These are phyloP conservation scores for Meteorus sp. DNA, from an alignment of 1,140 invertebrate species.

Conservation along the genomic window DNA sequence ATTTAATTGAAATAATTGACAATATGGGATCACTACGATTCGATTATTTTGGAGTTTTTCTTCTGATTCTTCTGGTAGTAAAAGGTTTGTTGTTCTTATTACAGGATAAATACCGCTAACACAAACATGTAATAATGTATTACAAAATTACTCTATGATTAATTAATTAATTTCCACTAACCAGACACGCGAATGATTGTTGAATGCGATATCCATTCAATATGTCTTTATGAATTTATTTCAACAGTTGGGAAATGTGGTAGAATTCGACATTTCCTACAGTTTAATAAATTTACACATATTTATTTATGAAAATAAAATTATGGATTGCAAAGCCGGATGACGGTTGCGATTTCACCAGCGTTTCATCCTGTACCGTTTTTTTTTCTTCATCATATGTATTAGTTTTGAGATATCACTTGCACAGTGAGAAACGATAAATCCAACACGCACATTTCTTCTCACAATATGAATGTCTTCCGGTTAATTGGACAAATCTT, in stretches of 20 bases:
- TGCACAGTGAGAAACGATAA: not conserved
- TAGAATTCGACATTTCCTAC: not conserved
- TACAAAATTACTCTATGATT: not conserved
- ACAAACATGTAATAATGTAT: not conserved
- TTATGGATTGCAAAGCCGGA: not conserved
- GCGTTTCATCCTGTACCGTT: not conserved
- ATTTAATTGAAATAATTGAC: not conserved
- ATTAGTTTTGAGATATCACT: not conserved
- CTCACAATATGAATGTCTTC: not conserved
- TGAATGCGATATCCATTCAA: not conserved
- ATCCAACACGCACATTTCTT: not conserved
- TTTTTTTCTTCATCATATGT: not conserved
- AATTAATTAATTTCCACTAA: no score
- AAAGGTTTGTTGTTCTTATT: conserved; percentile 7
- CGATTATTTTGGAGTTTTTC: not conserved
- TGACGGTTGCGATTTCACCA: not conserved
- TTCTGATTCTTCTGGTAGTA: not conserved
- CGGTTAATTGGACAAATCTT: not conserved
- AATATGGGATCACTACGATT: not conserved
- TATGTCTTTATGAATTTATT: not conserved
- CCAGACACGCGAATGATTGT: not conserved
- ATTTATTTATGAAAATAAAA: no score
- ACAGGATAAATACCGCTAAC: not conserved
- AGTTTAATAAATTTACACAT: no score
- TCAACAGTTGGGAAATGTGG: not conserved